Base-by-base conservation (phyloP, 2,113 vertebrate genomes). In the Lophura nycthemera region DNA sequence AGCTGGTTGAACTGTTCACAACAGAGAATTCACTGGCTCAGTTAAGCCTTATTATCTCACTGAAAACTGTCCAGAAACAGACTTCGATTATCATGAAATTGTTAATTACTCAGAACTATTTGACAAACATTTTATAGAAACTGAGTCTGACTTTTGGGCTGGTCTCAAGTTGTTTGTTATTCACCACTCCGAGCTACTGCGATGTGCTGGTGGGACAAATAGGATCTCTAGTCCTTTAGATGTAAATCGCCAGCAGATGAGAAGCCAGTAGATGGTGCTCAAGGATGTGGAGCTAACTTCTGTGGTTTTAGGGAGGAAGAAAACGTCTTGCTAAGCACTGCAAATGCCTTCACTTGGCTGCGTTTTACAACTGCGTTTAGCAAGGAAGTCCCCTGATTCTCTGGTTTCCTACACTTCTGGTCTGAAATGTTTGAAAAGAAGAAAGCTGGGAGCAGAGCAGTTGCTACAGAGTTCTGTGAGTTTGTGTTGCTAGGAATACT, bases 1-100 rank as follows among this genome's bases (percentile, higher is more conserved):
- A 96, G 94, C 96, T 96, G 96, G 89, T 86, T 94, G 90, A 95
- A 95, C 90, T 76, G 89, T 56, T 96, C 91, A 73, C 78, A 92
- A 74, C 48, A 93, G 91, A 95, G 94, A 61, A 96, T 96, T 96
- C 87, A 94, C 66, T 96, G 91, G 77, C 92, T 94, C 90, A 92
- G 86, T 96, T 94, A 93, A 96, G 88, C 70, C 74, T 92, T 96
- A 94, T 94, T 96, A 92, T 96, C 84, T 93, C 92, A 85, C 43
- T 95, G 91, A 94, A 94, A 95, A 93, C 83, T 94, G 91, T 94
- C 91, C 95, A 93, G 94, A 89, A 91, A 73, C 81, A 90, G 89
- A 82, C 81, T 96, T 95, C 81, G 81, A 92, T 94, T 90, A 89
- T 95, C 95, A 93, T 91, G 95, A 92, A 96, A 82, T 93, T 94